Evolutionary conservation across 2,113 vertebrate species (phyloP), one percentile per base, ranked within the genome.

Genomic region (Gnathonemus longibarbis): DNA sequence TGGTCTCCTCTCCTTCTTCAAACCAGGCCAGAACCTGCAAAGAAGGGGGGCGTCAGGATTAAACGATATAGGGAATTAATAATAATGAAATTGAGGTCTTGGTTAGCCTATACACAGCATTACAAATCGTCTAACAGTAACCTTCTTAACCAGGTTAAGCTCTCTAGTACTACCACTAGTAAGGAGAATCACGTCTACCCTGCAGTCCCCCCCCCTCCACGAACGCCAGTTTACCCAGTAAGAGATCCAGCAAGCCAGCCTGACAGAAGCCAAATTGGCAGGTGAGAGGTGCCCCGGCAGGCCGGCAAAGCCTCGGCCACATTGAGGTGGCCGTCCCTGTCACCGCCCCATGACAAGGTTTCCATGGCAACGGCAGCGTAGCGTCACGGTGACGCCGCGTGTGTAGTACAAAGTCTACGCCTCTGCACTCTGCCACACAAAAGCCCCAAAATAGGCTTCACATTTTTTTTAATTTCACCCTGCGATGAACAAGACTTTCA

Each of bases 1-100:
- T 97, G 9, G 98, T 99, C 96, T 99, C 98, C 95, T 99, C 98
- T 89, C 98, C 98, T 95, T 99, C 98, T 95, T 99, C 98, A 94
- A 99, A 99, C 98, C 98, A 99, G 93, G 98, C 98, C 96, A 99
- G 96, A 91, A 99, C 98, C 98, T 99, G 92, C 7, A 95, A 94
- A 50, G 94, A 91, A 17, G 31, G 31, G 70, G 11, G 11, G 4
- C 0, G 5, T 77, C 3, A 77, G 15, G 13, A 7, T 77, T 77
- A 77, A 77, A 39, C 0, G 8, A 31, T 39, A 7, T 1, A 13
- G 3, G 66, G 27, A 74, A 74, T 74, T 74, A 42, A 35, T 6
- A 42, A 19, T 42, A 19, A 42, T 80, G 35, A 39, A 70, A 80
- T 0, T 5, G 35, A 39, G 13, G 35, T 5, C 74, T 80, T 39